A percentile compares a stretch with the other conserved stretches of the same genome.
These are phyloP conservation scores for Cylindroiulus punctatus DNA, from an alignment of 2,888 invertebrate genomes.

Conservation along the genomic window DNA sequence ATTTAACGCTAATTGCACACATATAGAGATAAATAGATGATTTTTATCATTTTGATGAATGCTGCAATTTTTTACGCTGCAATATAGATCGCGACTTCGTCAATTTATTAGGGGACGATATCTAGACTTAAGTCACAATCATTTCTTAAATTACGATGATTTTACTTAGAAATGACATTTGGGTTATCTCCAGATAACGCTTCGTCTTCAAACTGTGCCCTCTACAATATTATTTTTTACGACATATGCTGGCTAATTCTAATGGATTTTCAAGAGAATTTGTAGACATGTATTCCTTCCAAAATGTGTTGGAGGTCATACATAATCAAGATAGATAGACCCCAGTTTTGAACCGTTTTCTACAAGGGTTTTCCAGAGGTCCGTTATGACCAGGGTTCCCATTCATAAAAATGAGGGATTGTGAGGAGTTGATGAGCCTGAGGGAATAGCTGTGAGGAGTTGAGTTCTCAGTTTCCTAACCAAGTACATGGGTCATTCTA, in stretches of 20 bases:
- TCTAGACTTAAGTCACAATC: background rate
- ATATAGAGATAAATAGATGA: slow-evolving; percentile 28
- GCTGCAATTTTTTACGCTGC: background rate
- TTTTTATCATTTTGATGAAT: slow-evolving; percentile 43
- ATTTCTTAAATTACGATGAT: background rate
- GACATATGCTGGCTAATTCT: background rate
- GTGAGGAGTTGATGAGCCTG: too few relatives aligned
- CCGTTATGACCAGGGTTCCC: too few relatives aligned
- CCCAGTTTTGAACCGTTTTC: background rate
- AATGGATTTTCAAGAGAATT: slow-evolving; percentile 16
- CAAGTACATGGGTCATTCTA: too few relatives aligned
- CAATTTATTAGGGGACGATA: background rate
- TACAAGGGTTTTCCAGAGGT: background rate
- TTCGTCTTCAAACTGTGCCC: background rate
- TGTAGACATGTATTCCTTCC: background rate
- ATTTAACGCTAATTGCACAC: slow-evolving; percentile 2
- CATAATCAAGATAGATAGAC: background rate
- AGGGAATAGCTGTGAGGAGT: too few relatives aligned
- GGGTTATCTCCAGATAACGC: background rate
- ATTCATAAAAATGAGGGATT: too few relatives aligned
- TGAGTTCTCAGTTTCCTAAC: too few relatives aligned
- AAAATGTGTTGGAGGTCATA: background rate
- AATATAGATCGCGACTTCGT: background rate
- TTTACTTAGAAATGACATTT: slow-evolving; percentile 4
- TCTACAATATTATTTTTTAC: background rate